Conservation (phyloP, 2,113 vertebrate genomes). For the Tylochromis polylepis region DNA sequence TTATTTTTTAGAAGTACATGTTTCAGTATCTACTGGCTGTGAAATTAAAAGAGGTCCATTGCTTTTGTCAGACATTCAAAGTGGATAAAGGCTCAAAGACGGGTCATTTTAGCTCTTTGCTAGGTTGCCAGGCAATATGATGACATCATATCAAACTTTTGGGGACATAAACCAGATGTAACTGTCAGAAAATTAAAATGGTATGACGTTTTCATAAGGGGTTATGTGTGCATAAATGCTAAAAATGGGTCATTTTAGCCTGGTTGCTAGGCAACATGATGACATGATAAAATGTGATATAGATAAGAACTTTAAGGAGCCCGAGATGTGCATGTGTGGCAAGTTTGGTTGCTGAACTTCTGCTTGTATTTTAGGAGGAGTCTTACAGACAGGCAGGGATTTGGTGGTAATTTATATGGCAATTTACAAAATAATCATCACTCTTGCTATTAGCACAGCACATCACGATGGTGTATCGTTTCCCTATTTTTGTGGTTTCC, state of each 20-base stretch:
- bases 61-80: background rate
- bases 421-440: background rate
- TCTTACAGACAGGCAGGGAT: background rate
- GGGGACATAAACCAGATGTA: background rate
- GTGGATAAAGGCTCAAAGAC: background rate
- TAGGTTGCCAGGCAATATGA: background rate
- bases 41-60: background rate
- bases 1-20: background rate
- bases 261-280: background rate
- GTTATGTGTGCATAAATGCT: background rate
- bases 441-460: background rate
- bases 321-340: background rate
- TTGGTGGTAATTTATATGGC: background rate
- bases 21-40: background rate
- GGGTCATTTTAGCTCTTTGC: background rate
- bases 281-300: background rate
- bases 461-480: background rate
- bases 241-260: background rate
- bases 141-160: background rate
- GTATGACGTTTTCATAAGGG: background rate
- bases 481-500: background rate
- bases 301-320: background rate
- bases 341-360: background rate
- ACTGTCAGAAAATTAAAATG: background rate
- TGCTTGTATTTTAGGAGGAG: background rate